Conservation (phyloP, 1,140 invertebrate genomes). For the Papilio aristodemus region DNA sequence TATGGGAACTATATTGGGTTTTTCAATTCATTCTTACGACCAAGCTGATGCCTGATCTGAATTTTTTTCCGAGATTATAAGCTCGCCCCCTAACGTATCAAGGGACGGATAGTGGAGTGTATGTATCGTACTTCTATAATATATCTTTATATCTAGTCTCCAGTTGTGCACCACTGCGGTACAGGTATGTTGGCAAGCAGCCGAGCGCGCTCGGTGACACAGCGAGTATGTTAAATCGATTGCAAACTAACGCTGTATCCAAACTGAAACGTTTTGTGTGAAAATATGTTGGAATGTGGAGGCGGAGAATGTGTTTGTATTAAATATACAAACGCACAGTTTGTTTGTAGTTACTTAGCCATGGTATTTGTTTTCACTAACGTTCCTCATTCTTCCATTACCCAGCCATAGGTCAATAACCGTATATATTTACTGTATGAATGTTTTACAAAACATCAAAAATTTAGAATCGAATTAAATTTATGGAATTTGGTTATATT, state of each 20-base stretch:
- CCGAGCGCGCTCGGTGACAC: constrained; percentile 51
- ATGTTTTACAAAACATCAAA: background rate
- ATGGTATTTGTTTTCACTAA: constrained; percentile 1
- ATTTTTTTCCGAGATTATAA: no score
- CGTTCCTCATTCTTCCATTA: constrained; percentile 7
- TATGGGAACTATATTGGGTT: no score
- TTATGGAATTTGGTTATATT: no score
- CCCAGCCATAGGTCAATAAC: constrained; percentile 11
- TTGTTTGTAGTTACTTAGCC: background rate
- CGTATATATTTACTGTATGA: background rate
- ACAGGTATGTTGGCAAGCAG: constrained; percentile 48
- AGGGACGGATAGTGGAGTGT: no score
- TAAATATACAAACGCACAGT: constrained; percentile 2
- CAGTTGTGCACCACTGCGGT: constrained; percentile 27
- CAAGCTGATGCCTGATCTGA: no score
- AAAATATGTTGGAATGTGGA: constrained; percentile 31
- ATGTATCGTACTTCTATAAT: no score
- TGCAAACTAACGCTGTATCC: constrained; percentile 51
- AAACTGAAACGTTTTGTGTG: constrained; percentile 39
- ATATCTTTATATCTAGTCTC: background rate
- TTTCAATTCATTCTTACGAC: no score
- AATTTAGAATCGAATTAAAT: background rate
- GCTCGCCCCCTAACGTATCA: no score
- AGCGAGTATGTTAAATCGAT: constrained; percentile 48
- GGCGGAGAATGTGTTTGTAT: constrained; percentile 22